Evolutionary conservation across 1,140 invertebrate genomes (phyloP).

Genomic region (Drosophila asahinai): DNA sequence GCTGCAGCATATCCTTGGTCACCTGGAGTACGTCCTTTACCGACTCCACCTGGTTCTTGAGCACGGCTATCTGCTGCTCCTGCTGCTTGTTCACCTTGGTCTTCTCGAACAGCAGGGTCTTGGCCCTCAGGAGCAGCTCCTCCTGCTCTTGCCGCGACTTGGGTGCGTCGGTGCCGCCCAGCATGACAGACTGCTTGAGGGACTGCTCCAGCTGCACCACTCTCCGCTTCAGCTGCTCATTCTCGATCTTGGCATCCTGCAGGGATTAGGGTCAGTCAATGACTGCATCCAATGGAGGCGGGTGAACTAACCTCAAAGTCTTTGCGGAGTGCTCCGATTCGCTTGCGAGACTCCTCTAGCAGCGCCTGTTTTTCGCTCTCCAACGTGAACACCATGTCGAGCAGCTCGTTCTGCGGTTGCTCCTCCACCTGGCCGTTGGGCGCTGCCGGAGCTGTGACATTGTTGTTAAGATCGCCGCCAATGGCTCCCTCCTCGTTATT

Average conservation of each 20-base stretch:
- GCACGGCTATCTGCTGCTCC: conserved; percentile 90
- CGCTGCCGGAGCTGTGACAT: conserved; percentile 26
- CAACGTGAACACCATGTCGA: conserved; percentile 82
- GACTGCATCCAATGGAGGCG: not conserved
- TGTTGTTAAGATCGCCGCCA: conserved; percentile 77
- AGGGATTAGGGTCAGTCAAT: not conserved
- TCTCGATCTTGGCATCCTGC: conserved; percentile 68
- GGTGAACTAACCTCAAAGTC: conserved; percentile 81
- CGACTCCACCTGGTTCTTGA: conserved; percentile 89
- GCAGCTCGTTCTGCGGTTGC: conserved; percentile 72
- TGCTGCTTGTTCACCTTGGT: conserved; percentile 90
- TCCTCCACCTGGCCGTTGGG: conserved; percentile 23
- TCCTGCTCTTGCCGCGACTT: conserved; percentile 85
- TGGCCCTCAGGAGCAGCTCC: conserved; percentile 87
- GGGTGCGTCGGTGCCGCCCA: conserved; percentile 75
- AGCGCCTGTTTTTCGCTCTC: conserved; percentile 83
- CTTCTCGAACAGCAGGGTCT: conserved; percentile 89
- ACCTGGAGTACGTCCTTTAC: conserved; percentile 91
- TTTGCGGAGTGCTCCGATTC: conserved; percentile 78
- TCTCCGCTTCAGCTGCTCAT: conserved; percentile 70
- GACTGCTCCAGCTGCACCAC: conserved; percentile 78
- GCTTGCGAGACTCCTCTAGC: conserved; percentile 78
- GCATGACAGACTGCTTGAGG: conserved; percentile 76
- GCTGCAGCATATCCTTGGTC: conserved; percentile 91
- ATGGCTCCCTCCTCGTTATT: conserved; percentile 48